Percentiles rank a stretch among this genome's conserved stretches.
Conservation (phyloP, 1,140 invertebrate genomes). For the Cotesia glomerata region DNA sequence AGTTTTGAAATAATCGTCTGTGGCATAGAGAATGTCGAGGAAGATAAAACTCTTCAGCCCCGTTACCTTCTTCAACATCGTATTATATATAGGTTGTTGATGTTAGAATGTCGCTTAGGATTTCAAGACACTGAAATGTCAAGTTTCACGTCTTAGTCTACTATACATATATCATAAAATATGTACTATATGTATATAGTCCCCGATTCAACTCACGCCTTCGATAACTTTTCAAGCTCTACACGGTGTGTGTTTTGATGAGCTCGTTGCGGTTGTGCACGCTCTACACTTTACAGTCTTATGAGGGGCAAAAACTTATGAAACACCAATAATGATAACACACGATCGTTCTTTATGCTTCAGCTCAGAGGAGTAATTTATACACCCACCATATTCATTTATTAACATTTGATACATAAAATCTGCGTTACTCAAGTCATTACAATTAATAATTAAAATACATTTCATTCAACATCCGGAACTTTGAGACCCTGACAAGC, state of each 20-base stretch:
- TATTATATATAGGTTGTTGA: not conserved
- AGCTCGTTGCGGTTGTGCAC: not conserved
- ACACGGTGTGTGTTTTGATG: not conserved
- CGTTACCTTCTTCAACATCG: no score
- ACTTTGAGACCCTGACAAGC: no score
- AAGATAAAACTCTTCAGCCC: not conserved
- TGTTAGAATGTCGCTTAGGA: not conserved
- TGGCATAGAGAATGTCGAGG: not conserved
- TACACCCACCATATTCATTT: not conserved
- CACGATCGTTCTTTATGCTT: not conserved
- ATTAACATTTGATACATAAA: not conserved
- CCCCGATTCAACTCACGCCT: slow-evolving; percentile 6
- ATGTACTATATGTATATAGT: no score
- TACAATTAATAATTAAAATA: no score
- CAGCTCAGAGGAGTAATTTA: not conserved
- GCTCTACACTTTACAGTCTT: not conserved
- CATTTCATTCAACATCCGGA: no score
- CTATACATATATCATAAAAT: no score
- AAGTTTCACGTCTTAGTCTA: not conserved
- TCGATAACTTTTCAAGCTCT: not conserved
- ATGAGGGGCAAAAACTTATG: not conserved
- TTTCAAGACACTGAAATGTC: slow-evolving; percentile 1
- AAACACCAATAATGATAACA: not conserved
- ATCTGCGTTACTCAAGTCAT: no score
- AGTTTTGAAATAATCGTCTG: no score